phyloP scores from a whole-genome alignment of 2,888 invertebrate genomes.

The Phania funesta region DNA sequence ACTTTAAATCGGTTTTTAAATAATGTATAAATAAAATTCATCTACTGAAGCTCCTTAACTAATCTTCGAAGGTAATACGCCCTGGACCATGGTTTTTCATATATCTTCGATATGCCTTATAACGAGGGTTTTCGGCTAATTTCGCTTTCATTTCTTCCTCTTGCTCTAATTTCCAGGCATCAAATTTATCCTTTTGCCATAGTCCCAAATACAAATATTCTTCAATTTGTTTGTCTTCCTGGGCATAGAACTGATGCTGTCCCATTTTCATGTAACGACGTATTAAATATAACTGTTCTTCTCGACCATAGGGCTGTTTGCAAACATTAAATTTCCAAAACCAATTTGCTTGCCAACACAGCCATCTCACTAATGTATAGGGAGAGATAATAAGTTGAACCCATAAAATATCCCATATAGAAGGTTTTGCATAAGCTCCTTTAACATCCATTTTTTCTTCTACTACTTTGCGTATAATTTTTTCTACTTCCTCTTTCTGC shows the following conservation, averaged over 20 bases:
- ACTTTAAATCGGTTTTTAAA: background rate
- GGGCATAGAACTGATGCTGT: conserved; percentile 85
- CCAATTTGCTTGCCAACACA: conserved; percentile 90
- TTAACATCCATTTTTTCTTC: conserved; percentile 96
- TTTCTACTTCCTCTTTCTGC: conserved; percentile 89
- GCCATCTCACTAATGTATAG: conserved; percentile 85
- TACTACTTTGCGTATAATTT: conserved; percentile 89
- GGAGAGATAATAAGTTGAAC: conserved; percentile 90
- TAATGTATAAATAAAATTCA: conserved; percentile 14
- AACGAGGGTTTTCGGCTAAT: conserved; percentile 91
- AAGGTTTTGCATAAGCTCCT: conserved; percentile 94
- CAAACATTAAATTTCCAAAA: conserved; percentile 89
- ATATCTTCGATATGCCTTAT: conserved; percentile 93
- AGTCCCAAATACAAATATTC: conserved; percentile 88
- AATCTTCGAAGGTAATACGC: conserved; percentile 95
- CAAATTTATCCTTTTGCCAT: conserved; percentile 91
- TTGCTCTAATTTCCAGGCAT: conserved; percentile 88
- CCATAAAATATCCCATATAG: conserved; percentile 89
- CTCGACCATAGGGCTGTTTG: conserved; percentile 88
- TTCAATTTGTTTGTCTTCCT: conserved; percentile 88
- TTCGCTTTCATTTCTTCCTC: conserved; percentile 93
- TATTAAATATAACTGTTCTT: conserved; percentile 92
- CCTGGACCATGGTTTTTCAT: conserved; percentile 94
- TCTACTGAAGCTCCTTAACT: conserved; percentile 54
- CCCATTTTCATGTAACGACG: conserved; percentile 88